phyloP scores from a whole-genome alignment of 2,797 vertebrate genomes.

The Aselliscus stoliczkanus region DNA sequence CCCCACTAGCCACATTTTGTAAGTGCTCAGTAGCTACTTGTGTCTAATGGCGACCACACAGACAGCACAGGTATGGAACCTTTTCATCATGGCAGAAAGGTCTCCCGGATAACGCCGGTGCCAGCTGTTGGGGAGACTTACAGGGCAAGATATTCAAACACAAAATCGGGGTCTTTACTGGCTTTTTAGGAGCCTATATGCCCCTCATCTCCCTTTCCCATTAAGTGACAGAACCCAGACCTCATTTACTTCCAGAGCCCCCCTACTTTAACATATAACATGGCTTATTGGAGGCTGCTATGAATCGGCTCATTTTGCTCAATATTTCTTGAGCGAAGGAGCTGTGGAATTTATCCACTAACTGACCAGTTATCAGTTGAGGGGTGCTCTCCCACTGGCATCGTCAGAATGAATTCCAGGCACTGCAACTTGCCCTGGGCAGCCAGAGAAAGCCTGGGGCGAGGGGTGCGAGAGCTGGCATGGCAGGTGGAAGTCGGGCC shows the following conservation, averaged over 20 bases:
- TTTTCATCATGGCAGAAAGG: accelerated
- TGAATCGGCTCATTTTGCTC: not conserved
- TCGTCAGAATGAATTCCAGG: not conserved
- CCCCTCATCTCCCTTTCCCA: not conserved
- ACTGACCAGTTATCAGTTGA: not conserved
- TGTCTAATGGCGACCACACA: not conserved
- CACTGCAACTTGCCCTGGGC: accelerated
- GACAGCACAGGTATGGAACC: not conserved
- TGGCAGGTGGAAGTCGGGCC: not conserved
- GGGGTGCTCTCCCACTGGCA: accelerated
- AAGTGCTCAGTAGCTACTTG: not conserved
- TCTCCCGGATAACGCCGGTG: not conserved
- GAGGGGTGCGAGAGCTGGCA: not conserved
- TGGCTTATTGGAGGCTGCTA: accelerated
- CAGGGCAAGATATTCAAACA: not conserved
- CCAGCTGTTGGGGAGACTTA: not conserved
- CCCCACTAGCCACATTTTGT: not conserved
- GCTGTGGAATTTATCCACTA: not conserved
- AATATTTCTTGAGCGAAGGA: not conserved
- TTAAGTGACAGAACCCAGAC: not conserved
- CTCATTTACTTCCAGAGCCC: not conserved
- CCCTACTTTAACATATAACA: not conserved
- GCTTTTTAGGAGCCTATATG: not conserved
- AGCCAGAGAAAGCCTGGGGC: not conserved
- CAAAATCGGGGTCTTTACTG: not conserved